Evolutionary conservation across 2,797 vertebrate genomes (phyloP), one percentile per base, ranked within the genome.

Genomic region (Peromyscus melanophrys): DNA sequence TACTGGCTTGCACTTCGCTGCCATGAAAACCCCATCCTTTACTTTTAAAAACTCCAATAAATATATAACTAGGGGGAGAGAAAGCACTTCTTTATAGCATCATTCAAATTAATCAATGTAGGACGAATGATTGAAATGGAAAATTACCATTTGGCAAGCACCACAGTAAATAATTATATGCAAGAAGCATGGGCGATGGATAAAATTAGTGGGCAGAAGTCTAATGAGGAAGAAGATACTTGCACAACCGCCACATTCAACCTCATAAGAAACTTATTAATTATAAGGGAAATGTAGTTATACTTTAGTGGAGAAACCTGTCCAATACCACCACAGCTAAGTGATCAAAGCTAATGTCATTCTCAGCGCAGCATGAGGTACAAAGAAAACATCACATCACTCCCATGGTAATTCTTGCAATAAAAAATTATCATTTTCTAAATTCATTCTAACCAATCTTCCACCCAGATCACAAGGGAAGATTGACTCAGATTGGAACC

Each of bases 61-160:
- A 85, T 88, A 57, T 63, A 89, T 76, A 77, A 90, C 34, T n/a
- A 27, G 1, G 12, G 8, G 59, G 71, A 94, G 57, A 80, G 59
- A 73, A 63, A 83, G 57, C 23, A 55, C 84, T 75, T 93, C 55
- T 89, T 93, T 81, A 46, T 14, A 94, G 69, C 21, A 46, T 55
- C 86, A 75, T 95, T 90, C 78, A 17, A 40, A 80, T 84, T 76
- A 90, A 65, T 87, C 78, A 61, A 78, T 23, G 67, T 46, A 43
- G 46, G 59, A 93, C 37, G 69, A 91, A 89, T 31, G 82, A 52
- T 49, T 16, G 67, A 94, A 94, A 95, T 13, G 94, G 75, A 91
- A 69, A 92, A 92, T 91, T 43, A 77, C 89, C 27, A 23, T 59
- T 96, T 81, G 93, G 91, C 88, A 92, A 96, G 95, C n/a, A 57